phyloP scores from a whole-genome alignment of 2,888 invertebrate species.

The Copidosoma aretas region DNA sequence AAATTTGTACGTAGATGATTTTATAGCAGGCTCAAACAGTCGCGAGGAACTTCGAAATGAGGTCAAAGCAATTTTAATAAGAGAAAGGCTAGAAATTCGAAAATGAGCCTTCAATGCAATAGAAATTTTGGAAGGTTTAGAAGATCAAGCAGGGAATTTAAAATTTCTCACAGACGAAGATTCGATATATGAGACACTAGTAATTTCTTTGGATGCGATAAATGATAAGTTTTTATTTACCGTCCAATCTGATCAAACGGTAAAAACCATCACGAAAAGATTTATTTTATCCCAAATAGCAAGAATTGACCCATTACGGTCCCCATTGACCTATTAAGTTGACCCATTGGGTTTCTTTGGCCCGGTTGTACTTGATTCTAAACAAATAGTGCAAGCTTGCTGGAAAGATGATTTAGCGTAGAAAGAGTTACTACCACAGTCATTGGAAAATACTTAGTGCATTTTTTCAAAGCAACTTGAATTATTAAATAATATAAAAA shows the following conservation, averaged over 20 bases:
- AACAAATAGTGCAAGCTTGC: neutral
- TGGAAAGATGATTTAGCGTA: slow-evolving; percentile 10
- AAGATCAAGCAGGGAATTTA: slow-evolving; percentile 13
- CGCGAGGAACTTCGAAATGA: slow-evolving; percentile 33
- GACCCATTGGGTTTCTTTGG: slow-evolving; percentile 5
- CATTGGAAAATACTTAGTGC: neutral
- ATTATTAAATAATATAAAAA: neutral
- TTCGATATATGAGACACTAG: slow-evolving; percentile 9
- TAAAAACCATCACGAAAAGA: slow-evolving; percentile 13
- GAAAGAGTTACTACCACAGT: too few relatives aligned
- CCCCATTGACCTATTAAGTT: too few relatives aligned
- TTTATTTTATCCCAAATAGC: slow-evolving; percentile 7
- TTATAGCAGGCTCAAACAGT: slow-evolving; percentile 42
- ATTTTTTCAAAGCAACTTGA: neutral
- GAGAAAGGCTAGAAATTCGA: slow-evolving; percentile 35
- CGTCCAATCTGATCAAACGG: neutral
- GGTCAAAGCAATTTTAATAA: neutral
- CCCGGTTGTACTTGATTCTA: neutral
- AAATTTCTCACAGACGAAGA: slow-evolving; percentile 13
- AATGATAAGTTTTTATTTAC: slow-evolving; percentile 16
- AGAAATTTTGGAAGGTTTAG: slow-evolving; percentile 17
- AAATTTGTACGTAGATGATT: slow-evolving; percentile 51
- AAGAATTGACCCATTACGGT: too few relatives aligned
- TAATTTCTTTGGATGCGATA: slow-evolving; percentile 14
- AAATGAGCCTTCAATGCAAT: slow-evolving; percentile 45